phyloP scores from a whole-genome alignment of 2,113 vertebrate species.

The Poeciliopsis turrubarensis region DNA sequence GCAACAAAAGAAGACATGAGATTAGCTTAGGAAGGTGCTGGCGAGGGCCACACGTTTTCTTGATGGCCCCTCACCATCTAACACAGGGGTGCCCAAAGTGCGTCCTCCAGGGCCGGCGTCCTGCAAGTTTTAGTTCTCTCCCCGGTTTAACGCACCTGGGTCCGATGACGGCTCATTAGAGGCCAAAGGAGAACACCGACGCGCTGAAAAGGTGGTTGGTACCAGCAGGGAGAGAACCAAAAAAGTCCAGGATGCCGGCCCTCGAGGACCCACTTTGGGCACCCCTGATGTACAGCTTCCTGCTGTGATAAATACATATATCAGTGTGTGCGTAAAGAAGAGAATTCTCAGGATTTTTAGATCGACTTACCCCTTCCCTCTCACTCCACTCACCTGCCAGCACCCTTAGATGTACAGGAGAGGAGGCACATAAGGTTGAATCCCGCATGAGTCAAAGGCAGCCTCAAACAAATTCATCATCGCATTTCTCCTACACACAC shows the following conservation, averaged over 20 bases:
- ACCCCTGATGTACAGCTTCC: slow-evolving; percentile 4
- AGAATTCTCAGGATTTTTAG: slow-evolving; percentile 59
- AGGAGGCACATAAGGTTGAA: slow-evolving; percentile 49
- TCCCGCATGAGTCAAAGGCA: slow-evolving; percentile 44
- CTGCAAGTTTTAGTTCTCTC: too few species aligned
- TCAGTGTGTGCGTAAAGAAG: not conserved
- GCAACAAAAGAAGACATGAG: slow-evolving; percentile 63
- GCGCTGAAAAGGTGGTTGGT: too few species aligned
- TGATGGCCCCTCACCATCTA: slow-evolving; percentile 7
- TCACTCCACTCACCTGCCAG: slow-evolving; percentile 16
- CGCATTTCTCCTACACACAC: slow-evolving; percentile 36
- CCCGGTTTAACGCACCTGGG: too few species aligned
- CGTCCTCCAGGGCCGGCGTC: too few species aligned
- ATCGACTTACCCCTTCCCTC: slow-evolving; percentile 8
- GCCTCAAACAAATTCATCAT: slow-evolving; percentile 62
- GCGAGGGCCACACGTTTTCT: slow-evolving; percentile 45
- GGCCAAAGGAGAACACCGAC: too few species aligned
- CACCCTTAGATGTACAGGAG: slow-evolving; percentile 34
- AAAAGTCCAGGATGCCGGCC: too few species aligned
- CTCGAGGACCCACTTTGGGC: too few species aligned
- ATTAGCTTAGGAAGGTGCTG: slow-evolving; percentile 60
- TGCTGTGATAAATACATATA: not conserved
- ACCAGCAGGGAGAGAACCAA: too few species aligned
- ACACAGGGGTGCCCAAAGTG: too few species aligned
- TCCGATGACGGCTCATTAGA: too few species aligned